These are phyloP conservation scores for Poecilia gillii DNA, from an alignment of 2,797 vertebrate genomes.

Conservation along the genomic window DNA sequence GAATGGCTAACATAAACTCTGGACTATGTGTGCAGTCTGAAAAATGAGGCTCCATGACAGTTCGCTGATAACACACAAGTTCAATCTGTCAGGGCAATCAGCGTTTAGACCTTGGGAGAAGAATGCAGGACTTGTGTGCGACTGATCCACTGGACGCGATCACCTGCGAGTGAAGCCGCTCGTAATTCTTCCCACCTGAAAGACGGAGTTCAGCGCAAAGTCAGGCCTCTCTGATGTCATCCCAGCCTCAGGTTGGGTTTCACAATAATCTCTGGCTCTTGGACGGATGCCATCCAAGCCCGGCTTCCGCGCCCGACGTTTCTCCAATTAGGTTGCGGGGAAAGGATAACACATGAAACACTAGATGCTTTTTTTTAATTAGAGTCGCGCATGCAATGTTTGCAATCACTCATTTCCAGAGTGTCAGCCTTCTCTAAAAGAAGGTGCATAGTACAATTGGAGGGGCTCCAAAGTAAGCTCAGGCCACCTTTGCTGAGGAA, in stretches of 20 bases:
- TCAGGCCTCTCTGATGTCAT: constrained; percentile 82
- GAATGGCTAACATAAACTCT: constrained; percentile 74
- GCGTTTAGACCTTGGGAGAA: constrained; percentile 65
- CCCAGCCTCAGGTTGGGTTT: constrained; percentile 73
- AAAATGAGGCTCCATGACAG: constrained; percentile 70
- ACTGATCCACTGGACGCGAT: constrained; percentile 77
- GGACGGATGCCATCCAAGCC: constrained; percentile 64
- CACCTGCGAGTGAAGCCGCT: constrained; percentile 74
- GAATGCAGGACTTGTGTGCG: constrained; percentile 67
- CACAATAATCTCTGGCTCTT: constrained; percentile 77
- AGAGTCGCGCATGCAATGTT: constrained; percentile 39
- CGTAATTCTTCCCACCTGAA: constrained; percentile 82
- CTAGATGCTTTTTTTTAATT: constrained; percentile 60
- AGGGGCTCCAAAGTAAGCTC: constrained; percentile 27
- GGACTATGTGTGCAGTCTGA: constrained; percentile 52
- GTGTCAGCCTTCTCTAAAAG: constrained; percentile 43
- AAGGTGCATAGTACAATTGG: constrained; percentile 15
- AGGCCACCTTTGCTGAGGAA: constrained; percentile 18
- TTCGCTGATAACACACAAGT: constrained; percentile 71
- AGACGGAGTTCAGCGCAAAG: constrained; percentile 74
- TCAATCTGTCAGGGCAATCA: constrained; percentile 79
- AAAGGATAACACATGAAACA: constrained; percentile 73
- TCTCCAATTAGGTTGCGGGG: constrained; percentile 67
- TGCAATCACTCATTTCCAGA: constrained; percentile 60
- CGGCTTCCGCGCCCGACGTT: constrained; percentile 63